Conservation (phyloP, 2,113 vertebrate species). For the Ageneiosus marmoratus region DNA sequence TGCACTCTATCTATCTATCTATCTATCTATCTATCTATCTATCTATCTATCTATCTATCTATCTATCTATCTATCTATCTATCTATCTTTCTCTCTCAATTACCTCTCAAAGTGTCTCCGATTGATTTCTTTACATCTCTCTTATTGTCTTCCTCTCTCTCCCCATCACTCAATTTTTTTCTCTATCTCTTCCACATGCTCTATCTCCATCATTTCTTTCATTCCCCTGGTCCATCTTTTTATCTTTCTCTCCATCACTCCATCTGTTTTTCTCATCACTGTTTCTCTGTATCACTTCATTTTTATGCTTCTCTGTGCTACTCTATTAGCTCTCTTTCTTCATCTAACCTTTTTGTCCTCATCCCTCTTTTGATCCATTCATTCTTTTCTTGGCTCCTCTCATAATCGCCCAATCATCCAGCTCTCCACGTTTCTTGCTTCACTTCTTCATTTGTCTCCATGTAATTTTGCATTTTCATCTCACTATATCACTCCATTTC, state of each 20-base stretch:
- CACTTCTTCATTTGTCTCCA: neutral
- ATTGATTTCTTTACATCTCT: neutral
- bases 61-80: too few relatives aligned
- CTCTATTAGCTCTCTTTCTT: neutral
- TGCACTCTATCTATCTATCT: too few relatives aligned
- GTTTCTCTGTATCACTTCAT: neutral
- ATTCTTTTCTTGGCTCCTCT: neutral
- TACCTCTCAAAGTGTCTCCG: constrained; percentile 28
- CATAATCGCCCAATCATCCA: neutral
- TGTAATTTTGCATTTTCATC: neutral
- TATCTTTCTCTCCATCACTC: neutral
- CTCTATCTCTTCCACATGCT: neutral
- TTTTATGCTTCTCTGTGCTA: neutral
- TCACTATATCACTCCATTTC: neutral
- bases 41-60: constrained; percentile 54
- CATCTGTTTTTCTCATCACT: neutral
- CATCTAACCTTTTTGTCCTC: neutral
- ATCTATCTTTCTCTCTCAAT: neutral
- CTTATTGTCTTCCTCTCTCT: constrained; percentile 16
- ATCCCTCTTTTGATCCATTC: neutral
- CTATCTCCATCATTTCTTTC: neutral
- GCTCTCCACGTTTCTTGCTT: neutral
- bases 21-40: constrained; percentile 52
- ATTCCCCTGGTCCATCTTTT: constrained; percentile 11
- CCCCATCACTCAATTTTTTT: neutral